Base-by-base conservation (phyloP, 2,113 vertebrate species). In the Tachysurus fulvidraco region DNA sequence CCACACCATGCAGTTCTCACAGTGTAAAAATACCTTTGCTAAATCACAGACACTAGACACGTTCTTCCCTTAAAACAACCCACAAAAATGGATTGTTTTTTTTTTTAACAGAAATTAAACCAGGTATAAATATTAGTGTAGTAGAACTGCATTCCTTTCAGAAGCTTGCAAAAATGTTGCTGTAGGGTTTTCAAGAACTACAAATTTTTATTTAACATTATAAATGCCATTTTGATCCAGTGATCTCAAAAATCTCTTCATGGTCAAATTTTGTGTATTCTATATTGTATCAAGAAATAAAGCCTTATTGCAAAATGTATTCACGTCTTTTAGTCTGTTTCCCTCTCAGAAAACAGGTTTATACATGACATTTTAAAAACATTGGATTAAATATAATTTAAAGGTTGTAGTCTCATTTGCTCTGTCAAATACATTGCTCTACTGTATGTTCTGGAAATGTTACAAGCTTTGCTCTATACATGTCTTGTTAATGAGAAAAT, bases 171-270 rank as follows among this genome's bases (percentile, higher is more conserved):
- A 76, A 16, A 60, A 19, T 85, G 16, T 62, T 4, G 30, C 59
- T 65, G 5, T 28, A 64, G n/a, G 60, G 2, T 30, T 85, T 78
- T 54, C 50, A 71, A 65, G 46, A 60, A 30, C 36, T 86, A 14
- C 77, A 16, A 71, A 86, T 81, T 60, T 81, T 50, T 86, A 44
- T 50, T 30, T 21, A 86, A 52, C 21, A 28, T 65, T 11, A 81
- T 41, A 6, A 25, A 54, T 55, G 74, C 12, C 41, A 30, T 44
- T 25, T 11, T 65, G 28, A 85, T 57, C 11, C 60, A 30, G 0
- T 50, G 46, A 19, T 79, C 19, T 19, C 3, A 78, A 36, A 50
- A 50, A 50, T 50, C 1, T 25, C 9, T 54, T 52, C 74, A 54
- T 85, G 74, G 44, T 52, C 28, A 78, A 78, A 46, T 7, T 46